Percentiles rank a stretch among this genome's conserved stretches.
Evolutionary conservation across 35 echinoderm and acorn worm genomes (phyloP).

Genomic region (Chiridota heheva): DNA sequence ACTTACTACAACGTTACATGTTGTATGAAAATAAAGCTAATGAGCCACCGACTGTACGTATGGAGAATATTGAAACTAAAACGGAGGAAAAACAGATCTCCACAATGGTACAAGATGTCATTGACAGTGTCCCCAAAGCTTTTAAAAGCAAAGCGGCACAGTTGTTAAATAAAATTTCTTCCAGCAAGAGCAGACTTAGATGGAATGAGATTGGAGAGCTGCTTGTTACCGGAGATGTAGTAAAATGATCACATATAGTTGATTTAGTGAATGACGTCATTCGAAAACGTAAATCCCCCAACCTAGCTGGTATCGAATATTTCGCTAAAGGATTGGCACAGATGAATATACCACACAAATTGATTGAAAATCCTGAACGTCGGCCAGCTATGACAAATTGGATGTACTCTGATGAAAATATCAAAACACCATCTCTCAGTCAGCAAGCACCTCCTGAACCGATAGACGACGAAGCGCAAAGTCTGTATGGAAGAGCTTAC

Average conservation of each 20-base stretch:
- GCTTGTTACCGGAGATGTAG: neutral
- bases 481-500: neutral
- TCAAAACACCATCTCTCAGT: neutral
- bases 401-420: neutral
- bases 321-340: neutral
- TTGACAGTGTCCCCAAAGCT: neutral
- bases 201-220: neutral
- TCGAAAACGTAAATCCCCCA: neutral
- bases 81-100: accelerated
- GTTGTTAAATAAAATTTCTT: neutral
- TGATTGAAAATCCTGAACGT: neutral
- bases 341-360: neutral
- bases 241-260: neutral
- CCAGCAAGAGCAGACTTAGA: too few species aligned
- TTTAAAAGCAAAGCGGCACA: neutral
- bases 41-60: too few species aligned
- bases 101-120: neutral
- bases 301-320: neutral
- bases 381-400: neutral
- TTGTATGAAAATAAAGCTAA: neutral
- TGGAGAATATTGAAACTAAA: neutral
- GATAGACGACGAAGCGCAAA: neutral
- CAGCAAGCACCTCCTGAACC: neutral
- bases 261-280: slow-evolving; percentile 2
- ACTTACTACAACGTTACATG: neutral